Percentiles rank a stretch among this genome's conserved stretches.
These are phyloP conservation scores for Lepus oiostolus DNA, from an alignment of 2,797 vertebrate genomes.

Conservation along the genomic window DNA sequence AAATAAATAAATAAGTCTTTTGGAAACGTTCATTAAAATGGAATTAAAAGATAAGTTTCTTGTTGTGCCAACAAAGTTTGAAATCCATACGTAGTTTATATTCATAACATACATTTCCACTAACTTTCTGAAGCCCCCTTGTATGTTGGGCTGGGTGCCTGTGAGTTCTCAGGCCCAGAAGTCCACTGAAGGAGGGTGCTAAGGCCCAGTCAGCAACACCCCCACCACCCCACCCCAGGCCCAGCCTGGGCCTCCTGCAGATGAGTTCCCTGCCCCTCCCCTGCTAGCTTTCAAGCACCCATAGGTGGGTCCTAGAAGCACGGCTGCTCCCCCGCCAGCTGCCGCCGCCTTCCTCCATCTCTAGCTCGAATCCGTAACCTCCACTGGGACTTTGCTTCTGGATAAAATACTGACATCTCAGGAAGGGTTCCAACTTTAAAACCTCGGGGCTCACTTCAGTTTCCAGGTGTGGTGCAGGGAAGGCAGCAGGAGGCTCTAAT, in stretches of 20 bases:
- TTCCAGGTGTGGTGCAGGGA: not conserved
- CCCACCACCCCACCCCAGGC: not conserved
- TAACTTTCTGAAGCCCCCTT: too few species aligned
- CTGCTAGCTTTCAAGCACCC: not conserved
- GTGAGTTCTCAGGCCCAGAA: not conserved
- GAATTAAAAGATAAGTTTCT: too few species aligned
- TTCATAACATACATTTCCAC: too few species aligned
- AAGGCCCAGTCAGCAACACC: not conserved
- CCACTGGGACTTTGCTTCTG: not conserved
- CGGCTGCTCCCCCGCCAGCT: fast-evolving
- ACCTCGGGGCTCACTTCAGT: not conserved
- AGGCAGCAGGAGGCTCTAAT: not conserved
- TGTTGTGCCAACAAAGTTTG: too few species aligned
- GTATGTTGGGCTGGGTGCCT: not conserved
- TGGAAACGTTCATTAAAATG: too few species aligned
- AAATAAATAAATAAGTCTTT: too few species aligned
- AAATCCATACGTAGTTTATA: too few species aligned
- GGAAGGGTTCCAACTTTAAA: not conserved
- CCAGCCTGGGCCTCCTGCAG: not conserved
- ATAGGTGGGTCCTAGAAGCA: not conserved
- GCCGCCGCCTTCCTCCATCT: not conserved
- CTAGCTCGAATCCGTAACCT: not conserved
- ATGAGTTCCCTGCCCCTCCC: too few species aligned
- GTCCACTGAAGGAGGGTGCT: not conserved
- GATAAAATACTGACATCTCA: not conserved